Evolutionary conservation across 2,888 invertebrate species (phyloP), one percentile per base, ranked within the genome.

Genomic region (Harpalus rubripes): DNA sequence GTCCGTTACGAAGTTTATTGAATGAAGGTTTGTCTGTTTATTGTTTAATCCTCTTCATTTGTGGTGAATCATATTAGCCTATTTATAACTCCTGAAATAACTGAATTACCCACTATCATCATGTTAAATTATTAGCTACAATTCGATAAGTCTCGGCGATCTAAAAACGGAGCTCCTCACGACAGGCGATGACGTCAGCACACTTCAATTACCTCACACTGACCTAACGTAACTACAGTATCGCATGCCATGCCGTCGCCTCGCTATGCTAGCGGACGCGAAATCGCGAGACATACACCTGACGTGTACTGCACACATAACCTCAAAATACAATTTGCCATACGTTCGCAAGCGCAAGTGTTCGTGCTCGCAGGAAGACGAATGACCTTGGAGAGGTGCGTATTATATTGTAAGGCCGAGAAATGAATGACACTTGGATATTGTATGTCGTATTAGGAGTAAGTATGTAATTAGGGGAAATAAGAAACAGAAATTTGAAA

Each of bases 171-270:
- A 68, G 39, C 39, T 12, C 32, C 15, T 65, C 63, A 65, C 63
- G 63, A 26, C 8, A 65, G 39, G 15, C 59, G 10, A 32, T 68
- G 68, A 68, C 68, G 68, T 68, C 68, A 68, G 15, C 68, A 68
- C 15, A 68, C 68, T 41, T 68, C 68, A 68, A 68, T 68, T 68
- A 39, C 68, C 68, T 26, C 68, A 26, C 41, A 68, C 68, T 68
- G 68, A 68, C 68, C 68, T 68, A 68, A 68, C 41, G 0, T 68
- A 68, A 68, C 68, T 68, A 68, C 68, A 39, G 39, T 4, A 68
- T 68, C 16, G 68, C 68, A 68, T 68, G 68, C 44, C 12, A 52
- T 8, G 44, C 44, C 12, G 6, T 32, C 5, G 32, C 32, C 32
- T 32, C 5, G 32, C 5, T 32, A 32, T 32, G 32, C 32, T 32